Evolutionary conservation across 2,797 vertebrate species (phyloP), one percentile per base, ranked within the genome.

Genomic region (Danio jaintianensis): DNA sequence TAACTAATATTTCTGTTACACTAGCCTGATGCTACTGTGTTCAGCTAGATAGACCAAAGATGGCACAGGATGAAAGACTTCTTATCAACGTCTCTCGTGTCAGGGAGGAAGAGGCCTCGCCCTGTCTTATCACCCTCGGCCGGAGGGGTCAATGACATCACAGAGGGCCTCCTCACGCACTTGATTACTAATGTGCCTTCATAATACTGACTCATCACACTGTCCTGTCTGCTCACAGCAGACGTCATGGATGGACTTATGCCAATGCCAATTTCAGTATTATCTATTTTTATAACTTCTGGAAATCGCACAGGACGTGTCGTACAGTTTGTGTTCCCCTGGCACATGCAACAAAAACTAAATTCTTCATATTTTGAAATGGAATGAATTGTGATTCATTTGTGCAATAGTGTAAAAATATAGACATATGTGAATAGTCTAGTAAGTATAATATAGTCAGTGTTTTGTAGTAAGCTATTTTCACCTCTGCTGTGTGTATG

Each of bases 101-200:
- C 87, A 86, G 89, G 91, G 90, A 89, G 90, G 79, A 89, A 82
- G 85, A 78, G 63, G 71, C 80, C 64, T 75, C 79, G 82, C 52
- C 75, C 82, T 59, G 62, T 40, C 88, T 93, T 94, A 94, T 94
- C 92, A 22, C 56, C 10, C 73, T 74, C 81, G 88, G 87, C 89
- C 86, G 89, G 86, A 75, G 71, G 68, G 75, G 68, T 85, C 75
- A 78, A 71, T 93, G 90, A 93, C 92, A 87, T 92, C 90, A 92
- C 59, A 69, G 18, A 56, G 36, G 68, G 22, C 72, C 62, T 22
- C 22, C 40, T 58, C 67, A 56, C 5, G 29, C 63, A 58, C 29
- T 9, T 22, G 8, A 47, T 59, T 66, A 69, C 13, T 18, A 48
- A 77, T 78, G 67, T 52, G 73, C n/a, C 45, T 50, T 63, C 16